Base-by-base conservation (phyloP, 2,888 invertebrate species). In the Bugula neritina region DNA sequence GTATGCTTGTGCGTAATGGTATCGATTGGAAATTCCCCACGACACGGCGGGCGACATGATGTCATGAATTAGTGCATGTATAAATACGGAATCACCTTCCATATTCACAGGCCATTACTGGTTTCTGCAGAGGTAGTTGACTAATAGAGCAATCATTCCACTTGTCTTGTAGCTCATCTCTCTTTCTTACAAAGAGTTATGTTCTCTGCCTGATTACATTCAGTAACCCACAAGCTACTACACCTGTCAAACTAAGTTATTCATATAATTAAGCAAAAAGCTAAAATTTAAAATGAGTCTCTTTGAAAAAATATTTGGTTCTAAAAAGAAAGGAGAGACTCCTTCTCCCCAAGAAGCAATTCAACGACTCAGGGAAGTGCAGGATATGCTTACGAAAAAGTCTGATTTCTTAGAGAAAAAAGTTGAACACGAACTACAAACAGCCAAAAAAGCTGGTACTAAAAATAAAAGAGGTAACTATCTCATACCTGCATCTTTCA, bases 351-450 rank as follows among this genome's bases (percentile, higher is more conserved):
- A 94, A 76, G 96, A 98, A 84, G 96, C 97, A 55, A 97, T 99
- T 82, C 96, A 98, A 86, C 94, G 94, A 86, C 88, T 99, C 77
- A 89, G 96, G 74, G 95, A 96, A 85, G 95, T 95, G 0, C 98
- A 99, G 83, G 96, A 96, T 82, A 91, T 98, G 90, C 87, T 99
- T 75, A 87, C 92, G 72, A 99, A 98, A 84, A 98, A 98, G 85
- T 96, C 97, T 81, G 94, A 94, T 78, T 96, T 93, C 86, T 87
- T 99, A 74, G 98, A 99, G 84, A 91, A 91, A 80, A 99, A 97
- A 87, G 94, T 98, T 78, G 92, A 92, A 78, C 86, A 90, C 80
- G 97, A 97, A 87, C 86, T 96, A 76, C 88, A 88, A 43, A 89
- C 89, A 71, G 98, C 98, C 1, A 92, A 89, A 81, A 93, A 94